Evolutionary conservation across 2,113 vertebrate species (phyloP).

Genomic region (Brachypteracias leptosomus): DNA sequence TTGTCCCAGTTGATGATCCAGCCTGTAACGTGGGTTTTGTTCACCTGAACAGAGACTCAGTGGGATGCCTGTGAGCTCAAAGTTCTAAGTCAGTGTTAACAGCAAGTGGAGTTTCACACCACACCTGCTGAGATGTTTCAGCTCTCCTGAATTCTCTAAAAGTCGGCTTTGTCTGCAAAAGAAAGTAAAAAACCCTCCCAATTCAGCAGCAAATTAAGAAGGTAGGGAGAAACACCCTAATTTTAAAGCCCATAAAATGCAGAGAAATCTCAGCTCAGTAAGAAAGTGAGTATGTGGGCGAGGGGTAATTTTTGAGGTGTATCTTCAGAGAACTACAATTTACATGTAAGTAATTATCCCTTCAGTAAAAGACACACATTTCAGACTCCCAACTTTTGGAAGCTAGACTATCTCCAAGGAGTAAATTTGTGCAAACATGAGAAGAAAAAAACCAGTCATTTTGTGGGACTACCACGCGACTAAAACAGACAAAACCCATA

Average conservation of each 20-base stretch:
- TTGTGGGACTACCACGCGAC: neutral
- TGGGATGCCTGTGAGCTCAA: neutral
- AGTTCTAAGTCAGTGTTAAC: neutral
- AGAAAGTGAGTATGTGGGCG: neutral
- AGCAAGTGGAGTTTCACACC: conserved; percentile 12
- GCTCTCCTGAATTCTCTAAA: neutral
- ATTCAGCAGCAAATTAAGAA: neutral
- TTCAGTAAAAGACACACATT: neutral
- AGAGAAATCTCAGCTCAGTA: conserved; percentile 10
- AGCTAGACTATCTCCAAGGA: neutral
- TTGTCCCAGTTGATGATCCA: neutral
- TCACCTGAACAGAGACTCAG: conserved; percentile 31
- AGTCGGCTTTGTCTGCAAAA: neutral
- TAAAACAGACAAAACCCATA: neutral
- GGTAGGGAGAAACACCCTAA: neutral
- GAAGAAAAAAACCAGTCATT: neutral
- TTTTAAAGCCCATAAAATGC: conserved; percentile 1
- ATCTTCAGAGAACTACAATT: conserved; percentile 12
- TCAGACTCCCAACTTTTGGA: neutral
- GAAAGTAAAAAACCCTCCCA: neutral
- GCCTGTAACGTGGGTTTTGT: neutral
- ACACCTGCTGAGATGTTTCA: conserved; percentile 39
- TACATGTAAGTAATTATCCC: neutral
- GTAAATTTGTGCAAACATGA: neutral
- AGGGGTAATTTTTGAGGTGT: neutral